These are phyloP conservation scores for Rotaria socialis DNA, from an alignment of 2,888 invertebrate species.

Conservation along the genomic window DNA sequence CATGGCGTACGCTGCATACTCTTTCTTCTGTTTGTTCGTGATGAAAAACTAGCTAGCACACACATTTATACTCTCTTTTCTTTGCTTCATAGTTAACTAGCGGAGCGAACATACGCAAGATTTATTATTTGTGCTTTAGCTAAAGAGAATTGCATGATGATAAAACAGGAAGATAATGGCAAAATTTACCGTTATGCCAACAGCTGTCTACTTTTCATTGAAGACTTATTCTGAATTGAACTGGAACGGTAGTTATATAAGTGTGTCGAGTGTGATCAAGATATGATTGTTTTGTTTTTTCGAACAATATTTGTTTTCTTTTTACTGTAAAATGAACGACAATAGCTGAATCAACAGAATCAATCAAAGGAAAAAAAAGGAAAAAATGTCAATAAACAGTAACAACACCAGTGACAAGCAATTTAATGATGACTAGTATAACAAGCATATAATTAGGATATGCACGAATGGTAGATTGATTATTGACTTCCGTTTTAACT, in stretches of 20 bases:
- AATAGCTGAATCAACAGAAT: not conserved
- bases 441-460: not conserved
- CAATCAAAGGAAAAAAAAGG: not conserved
- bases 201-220: not conserved
- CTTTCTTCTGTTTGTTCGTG: not conserved
- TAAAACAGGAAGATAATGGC: no score
- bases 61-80: not conserved
- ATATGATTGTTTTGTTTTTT: not conserved
- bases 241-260: not conserved
- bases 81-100: not conserved
- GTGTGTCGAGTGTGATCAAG: conserved; percentile 9
- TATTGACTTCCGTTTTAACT: not conserved
- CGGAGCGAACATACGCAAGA: no score
- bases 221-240: not conserved
- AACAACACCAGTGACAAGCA: not conserved
- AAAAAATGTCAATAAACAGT: not conserved
- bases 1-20: not conserved
- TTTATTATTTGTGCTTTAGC: no score
- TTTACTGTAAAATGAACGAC: no score
- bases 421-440: not conserved
- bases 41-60: not conserved
- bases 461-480: not conserved
- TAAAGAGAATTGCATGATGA: no score
- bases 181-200: not conserved
- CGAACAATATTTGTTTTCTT: no score